Conservation (phyloP, 64 coral and sea anemone genomes). For the Porites australiensis region DNA sequence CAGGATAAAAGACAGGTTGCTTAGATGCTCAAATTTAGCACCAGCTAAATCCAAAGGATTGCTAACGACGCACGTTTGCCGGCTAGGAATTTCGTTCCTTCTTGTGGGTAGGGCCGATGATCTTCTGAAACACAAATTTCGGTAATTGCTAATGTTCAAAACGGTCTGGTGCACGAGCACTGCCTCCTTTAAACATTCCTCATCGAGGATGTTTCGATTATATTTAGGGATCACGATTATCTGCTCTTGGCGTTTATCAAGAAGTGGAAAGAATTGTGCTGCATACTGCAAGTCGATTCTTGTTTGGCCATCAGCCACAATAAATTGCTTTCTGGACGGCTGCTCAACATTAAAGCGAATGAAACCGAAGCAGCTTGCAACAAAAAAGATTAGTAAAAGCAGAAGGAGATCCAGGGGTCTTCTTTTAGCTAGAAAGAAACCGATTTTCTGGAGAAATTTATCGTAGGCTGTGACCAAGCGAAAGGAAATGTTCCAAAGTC, state of each 20-base stretch:
- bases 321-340: not conserved
- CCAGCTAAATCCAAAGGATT: slow-evolving; percentile 8
- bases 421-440: not conserved
- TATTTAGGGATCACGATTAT: slow-evolving; percentile 6
- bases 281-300: not conserved
- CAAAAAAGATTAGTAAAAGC: not conserved
- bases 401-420: not conserved
- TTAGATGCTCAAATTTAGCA: not conserved
- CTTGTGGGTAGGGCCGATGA: no score
- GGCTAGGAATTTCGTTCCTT: not conserved
- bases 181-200: not conserved
- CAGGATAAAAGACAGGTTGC: not conserved
- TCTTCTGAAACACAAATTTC: not conserved
- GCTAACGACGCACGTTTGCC: not conserved
- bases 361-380: not conserved
- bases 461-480: not conserved
- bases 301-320: not conserved
- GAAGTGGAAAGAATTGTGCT: not conserved
- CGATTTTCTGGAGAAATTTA: not conserved
- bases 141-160: not conserved
- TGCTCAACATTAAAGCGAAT: not conserved
- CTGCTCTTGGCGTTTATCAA: slow-evolving; percentile 2
- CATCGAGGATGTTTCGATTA: not conserved
- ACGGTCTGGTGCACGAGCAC: not conserved
- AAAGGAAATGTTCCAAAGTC: not conserved